Conservation (phyloP, 2,113 vertebrate species). For the Tragelaphus imberbis region DNA sequence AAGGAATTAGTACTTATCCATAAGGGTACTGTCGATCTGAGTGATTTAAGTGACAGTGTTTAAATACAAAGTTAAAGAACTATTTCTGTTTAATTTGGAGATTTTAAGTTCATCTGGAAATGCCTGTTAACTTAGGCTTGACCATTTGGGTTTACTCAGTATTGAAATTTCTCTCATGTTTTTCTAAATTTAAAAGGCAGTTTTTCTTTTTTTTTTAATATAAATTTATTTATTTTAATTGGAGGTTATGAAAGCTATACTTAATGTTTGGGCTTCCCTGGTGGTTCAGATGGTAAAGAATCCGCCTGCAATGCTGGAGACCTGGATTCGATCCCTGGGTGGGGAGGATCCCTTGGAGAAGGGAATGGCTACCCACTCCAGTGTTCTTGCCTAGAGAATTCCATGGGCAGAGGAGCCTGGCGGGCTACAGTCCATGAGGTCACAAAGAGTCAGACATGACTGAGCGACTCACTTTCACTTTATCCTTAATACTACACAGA, state of each 20-base stretch:
- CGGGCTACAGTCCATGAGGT: background rate
- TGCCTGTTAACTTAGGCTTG: background rate
- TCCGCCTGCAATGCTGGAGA: background rate
- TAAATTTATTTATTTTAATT: too few species aligned
- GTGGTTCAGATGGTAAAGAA: background rate
- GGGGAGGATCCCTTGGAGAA: background rate
- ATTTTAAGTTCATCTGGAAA: background rate
- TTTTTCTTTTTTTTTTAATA: background rate
- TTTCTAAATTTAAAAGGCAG: background rate
- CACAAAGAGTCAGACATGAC: background rate
- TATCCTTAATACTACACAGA: rapidly evolving
- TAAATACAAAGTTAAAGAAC: background rate
- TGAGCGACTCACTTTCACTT: background rate
- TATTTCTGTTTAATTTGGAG: background rate
- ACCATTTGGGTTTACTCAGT: background rate
- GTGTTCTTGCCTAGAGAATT: background rate
- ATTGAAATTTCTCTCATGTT: background rate
- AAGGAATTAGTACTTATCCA: background rate
- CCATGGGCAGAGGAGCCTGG: background rate
- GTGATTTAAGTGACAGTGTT: background rate
- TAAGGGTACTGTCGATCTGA: background rate
- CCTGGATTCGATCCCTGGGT: background rate
- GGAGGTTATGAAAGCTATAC: background rate
- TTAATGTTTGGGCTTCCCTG: background rate
- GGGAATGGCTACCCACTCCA: background rate